phyloP scores from a whole-genome alignment of 2,797 vertebrate genomes.

The Gymnocypris eckloni region DNA sequence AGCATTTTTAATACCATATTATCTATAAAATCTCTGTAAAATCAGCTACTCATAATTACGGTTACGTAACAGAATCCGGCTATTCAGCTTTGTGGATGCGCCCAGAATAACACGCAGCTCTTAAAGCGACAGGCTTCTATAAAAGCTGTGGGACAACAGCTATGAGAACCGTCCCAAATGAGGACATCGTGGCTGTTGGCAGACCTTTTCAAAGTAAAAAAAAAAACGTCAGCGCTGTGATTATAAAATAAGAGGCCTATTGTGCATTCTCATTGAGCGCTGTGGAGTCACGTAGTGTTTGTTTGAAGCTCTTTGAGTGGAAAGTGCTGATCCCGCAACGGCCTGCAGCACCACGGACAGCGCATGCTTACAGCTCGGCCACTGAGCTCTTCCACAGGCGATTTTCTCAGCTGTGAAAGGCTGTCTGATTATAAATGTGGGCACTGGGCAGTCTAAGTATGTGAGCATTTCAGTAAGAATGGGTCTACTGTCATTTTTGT shows the following conservation, averaged over 20 bases:
- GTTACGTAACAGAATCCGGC: background rate
- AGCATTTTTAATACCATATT: background rate
- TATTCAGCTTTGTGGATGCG: background rate
- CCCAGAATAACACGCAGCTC: slow-evolving; percentile 19
- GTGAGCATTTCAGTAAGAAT: background rate
- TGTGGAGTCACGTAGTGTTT: slow-evolving; percentile 4
- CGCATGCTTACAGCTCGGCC: slow-evolving; percentile 52
- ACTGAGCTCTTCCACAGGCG: background rate
- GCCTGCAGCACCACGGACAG: slow-evolving; percentile 79
- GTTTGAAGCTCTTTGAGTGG: slow-evolving; percentile 31
- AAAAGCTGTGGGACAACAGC: background rate
- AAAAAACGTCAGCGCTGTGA: background rate
- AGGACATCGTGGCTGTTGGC: background rate
- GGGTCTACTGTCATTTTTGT: background rate
- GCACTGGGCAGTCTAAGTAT: background rate
- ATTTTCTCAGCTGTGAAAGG: background rate
- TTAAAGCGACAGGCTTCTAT: slow-evolving; percentile 56
- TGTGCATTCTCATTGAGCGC: slow-evolving; percentile 19
- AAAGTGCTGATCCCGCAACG: slow-evolving; percentile 56
- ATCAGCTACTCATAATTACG: background rate
- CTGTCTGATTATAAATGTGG: slow-evolving; percentile 13
- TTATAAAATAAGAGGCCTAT: slow-evolving; percentile 17
- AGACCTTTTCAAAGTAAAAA: slow-evolving; percentile 1
- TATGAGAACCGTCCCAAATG: background rate
- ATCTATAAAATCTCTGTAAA: background rate